Conservation (phyloP, 2,888 invertebrate species). For the Perizoma affinitatum region DNA sequence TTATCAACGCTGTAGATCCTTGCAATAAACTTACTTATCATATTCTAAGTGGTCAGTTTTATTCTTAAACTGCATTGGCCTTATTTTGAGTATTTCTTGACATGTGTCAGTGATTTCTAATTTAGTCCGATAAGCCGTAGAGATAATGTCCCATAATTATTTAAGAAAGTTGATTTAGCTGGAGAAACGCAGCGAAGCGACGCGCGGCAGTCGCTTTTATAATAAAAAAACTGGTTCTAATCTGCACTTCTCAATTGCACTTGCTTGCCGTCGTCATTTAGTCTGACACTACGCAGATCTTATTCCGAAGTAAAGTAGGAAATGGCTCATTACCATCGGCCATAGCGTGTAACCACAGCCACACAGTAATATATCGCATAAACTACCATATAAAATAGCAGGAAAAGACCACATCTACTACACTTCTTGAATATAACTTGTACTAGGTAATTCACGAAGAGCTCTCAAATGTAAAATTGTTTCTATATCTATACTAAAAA, state of each 20-base stretch:
- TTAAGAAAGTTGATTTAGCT: conserved; percentile 36
- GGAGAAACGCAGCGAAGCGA: conserved; percentile 29
- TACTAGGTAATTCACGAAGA: too few relatives aligned
- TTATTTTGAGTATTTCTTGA: too few relatives aligned
- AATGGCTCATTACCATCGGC: conserved; percentile 50
- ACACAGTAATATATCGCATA: too few relatives aligned
- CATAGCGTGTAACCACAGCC: neutral
- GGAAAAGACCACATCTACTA: too few relatives aligned
- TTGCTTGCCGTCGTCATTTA: conserved; percentile 17
- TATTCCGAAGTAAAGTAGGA: conserved; percentile 60
- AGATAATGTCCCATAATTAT: conserved; percentile 13
- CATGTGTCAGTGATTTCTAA: neutral
- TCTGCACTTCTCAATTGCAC: conserved; percentile 26
- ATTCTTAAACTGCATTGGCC: too few relatives aligned
- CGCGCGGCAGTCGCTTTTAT: neutral
- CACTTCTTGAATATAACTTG: too few relatives aligned
- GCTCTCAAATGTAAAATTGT: too few relatives aligned
- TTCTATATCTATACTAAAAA: too few relatives aligned
- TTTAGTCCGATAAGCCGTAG: neutral
- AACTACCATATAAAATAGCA: too few relatives aligned
- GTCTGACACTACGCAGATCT: conserved; percentile 26
- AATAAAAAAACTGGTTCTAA: conserved; percentile 17
- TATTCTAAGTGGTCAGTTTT: too few relatives aligned
- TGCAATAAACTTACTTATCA: too few relatives aligned
- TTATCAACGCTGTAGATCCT: too few relatives aligned